Evolutionary conservation across 2,797 vertebrate genomes (phyloP).

Genomic region (Phataginus tetradactyla): DNA sequence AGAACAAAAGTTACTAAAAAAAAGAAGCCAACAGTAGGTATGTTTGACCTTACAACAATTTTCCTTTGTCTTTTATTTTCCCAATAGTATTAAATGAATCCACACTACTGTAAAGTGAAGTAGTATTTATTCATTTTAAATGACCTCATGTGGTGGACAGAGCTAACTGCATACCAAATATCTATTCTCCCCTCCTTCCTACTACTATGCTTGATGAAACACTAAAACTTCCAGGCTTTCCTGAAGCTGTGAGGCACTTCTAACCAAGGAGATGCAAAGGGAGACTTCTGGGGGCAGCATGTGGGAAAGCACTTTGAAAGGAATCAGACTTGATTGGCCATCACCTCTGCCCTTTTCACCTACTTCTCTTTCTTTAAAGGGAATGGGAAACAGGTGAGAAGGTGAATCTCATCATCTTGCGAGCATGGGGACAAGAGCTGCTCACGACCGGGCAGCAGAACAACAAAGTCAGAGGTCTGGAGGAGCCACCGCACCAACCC

Average conservation of each 20-base stretch:
- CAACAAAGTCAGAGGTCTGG: not conserved
- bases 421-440: not conserved
- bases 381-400: not conserved
- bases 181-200: not conserved
- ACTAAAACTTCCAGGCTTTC: not conserved
- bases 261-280: not conserved
- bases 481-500: not conserved
- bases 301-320: not conserved
- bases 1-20: not conserved
- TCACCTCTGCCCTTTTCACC: not conserved
- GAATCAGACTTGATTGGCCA: not conserved
- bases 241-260: not conserved
- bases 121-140: not conserved
- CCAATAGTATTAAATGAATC: conserved; percentile 1
- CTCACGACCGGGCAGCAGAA: not conserved
- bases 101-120: conserved; percentile 5
- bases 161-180: not conserved
- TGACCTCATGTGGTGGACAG: not conserved
- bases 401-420: not conserved
- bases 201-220: not conserved
- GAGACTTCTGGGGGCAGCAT: not conserved
- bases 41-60: not conserved
- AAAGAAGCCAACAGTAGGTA: not conserved
- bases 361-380: not conserved
- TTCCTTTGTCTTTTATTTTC: conserved; percentile 16